A percentile compares a stretch with the other conserved stretches of the same genome.
These are phyloP conservation scores for Drosophila paranaensis DNA, from an alignment of 2,888 invertebrate species.

Conservation along the genomic window DNA sequence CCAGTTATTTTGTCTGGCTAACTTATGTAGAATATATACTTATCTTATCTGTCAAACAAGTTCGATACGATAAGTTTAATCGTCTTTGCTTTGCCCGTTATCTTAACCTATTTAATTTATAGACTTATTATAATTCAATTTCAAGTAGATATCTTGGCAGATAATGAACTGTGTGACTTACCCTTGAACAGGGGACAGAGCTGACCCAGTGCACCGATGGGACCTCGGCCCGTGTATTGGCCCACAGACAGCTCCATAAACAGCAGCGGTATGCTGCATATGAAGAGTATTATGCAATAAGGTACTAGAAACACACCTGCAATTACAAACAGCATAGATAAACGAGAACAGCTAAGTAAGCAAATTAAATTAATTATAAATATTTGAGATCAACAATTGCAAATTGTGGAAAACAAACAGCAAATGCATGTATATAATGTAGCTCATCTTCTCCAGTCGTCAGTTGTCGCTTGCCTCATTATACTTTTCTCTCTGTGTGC, in stretches of 20 bases:
- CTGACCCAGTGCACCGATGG: constrained; percentile 95
- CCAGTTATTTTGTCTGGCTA: not conserved
- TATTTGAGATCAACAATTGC: constrained; percentile 71
- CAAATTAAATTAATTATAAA: constrained; percentile 79
- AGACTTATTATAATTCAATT: not conserved
- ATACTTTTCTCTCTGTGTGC: constrained; percentile 21
- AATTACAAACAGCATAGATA: constrained; percentile 42
- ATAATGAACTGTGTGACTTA: constrained; percentile 82
- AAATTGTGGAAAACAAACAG: constrained; percentile 39
- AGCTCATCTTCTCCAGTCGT: constrained; percentile 21
- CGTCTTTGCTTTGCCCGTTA: not conserved
- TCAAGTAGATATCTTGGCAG: not conserved
- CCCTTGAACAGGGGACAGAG: constrained; percentile 97
- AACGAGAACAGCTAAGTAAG: constrained; percentile 62
- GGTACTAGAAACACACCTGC: constrained; percentile 97
- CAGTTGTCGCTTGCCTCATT: constrained; percentile 48
- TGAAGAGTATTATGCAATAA: constrained; percentile 95
- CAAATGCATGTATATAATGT: not conserved
- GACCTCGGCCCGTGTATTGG: constrained; percentile 96
- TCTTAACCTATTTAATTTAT: not conserved
- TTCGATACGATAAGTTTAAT: not conserved
- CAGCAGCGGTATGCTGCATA: constrained; percentile 96
- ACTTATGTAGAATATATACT: not conserved
- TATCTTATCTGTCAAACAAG: constrained; percentile 5
- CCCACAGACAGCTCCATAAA: constrained; percentile 97